phyloP scores from a whole-genome alignment of 2,888 invertebrate species.

The Capitulum mitella region DNA sequence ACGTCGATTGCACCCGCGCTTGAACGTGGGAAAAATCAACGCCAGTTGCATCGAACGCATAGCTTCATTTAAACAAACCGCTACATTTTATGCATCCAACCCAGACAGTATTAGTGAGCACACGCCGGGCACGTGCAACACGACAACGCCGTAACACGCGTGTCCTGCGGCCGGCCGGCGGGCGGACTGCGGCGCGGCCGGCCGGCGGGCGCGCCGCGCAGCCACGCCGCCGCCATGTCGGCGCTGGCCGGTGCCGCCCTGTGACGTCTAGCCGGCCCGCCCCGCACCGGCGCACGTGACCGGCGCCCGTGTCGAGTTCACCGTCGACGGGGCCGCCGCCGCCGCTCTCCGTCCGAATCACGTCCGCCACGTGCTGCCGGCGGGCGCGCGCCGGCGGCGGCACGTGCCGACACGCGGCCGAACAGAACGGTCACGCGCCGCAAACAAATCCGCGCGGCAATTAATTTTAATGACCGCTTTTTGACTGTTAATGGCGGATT shows the following conservation, averaged over 20 bases:
- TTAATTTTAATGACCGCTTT: constrained; percentile 25
- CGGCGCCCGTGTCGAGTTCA: background rate
- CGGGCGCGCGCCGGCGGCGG: background rate
- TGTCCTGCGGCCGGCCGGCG: no score
- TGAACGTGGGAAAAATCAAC: no score
- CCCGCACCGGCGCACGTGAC: background rate
- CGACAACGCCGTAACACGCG: no score
- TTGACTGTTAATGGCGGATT: constrained; percentile 19
- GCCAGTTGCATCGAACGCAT: no score
- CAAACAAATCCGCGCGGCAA: constrained; percentile 24
- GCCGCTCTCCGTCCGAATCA: background rate
- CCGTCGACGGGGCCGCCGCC: background rate
- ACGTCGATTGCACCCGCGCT: no score
- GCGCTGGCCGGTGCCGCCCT: background rate
- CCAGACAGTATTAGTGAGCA: no score
- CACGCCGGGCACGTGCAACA: no score
- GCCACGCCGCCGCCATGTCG: background rate
- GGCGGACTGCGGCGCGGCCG: no score
- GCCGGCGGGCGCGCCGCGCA: no score
- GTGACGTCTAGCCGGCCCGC: background rate
- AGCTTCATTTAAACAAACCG: no score
- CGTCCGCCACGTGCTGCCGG: constrained; percentile 16
- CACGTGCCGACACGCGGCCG: background rate
- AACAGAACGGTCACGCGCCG: constrained; percentile 1
- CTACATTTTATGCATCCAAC: no score